Conservation (phyloP, 2,888 invertebrate species). For the Frankliniella intonsa region DNA sequence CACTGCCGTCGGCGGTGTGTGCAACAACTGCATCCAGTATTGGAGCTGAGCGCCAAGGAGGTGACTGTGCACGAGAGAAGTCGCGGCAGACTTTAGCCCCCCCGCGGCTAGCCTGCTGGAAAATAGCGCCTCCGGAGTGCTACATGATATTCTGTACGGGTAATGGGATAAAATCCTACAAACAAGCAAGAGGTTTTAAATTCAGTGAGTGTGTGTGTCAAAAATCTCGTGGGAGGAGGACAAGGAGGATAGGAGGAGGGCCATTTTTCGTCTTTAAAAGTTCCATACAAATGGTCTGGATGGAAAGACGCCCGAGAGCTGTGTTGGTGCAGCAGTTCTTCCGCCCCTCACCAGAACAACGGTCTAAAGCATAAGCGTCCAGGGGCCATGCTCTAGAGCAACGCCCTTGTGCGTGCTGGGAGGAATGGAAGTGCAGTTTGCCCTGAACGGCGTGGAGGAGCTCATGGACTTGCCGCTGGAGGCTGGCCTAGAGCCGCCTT, state of each 20-base stretch:
- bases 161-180: neutral
- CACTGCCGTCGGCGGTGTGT: slow-evolving; percentile 9
- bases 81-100: neutral
- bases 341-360: slow-evolving; percentile 15
- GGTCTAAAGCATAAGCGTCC: slow-evolving; percentile 17
- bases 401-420: neutral
- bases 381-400: slow-evolving; percentile 16
- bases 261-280: slow-evolving; percentile 2
- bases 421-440: slow-evolving; percentile 37
- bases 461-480: slow-evolving; percentile 35
- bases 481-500: slow-evolving; percentile 10
- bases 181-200: slow-evolving; percentile 2
- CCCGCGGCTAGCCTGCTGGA: neutral
- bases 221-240: neutral
- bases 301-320: neutral
- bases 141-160: neutral
- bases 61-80: neutral
- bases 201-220: slow-evolving; percentile 1
- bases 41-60: neutral
- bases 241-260: neutral
- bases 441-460: slow-evolving; percentile 35
- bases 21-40: neutral
- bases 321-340: slow-evolving; percentile 22
- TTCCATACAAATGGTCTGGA: slow-evolving; percentile 2
- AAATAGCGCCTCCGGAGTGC: slow-evolving; percentile 6